Percentiles rank a stretch among this genome's conserved stretches.
These are phyloP conservation scores for Argyresthia albistria DNA, from an alignment of 2,888 invertebrate genomes.

Conservation along the genomic window DNA sequence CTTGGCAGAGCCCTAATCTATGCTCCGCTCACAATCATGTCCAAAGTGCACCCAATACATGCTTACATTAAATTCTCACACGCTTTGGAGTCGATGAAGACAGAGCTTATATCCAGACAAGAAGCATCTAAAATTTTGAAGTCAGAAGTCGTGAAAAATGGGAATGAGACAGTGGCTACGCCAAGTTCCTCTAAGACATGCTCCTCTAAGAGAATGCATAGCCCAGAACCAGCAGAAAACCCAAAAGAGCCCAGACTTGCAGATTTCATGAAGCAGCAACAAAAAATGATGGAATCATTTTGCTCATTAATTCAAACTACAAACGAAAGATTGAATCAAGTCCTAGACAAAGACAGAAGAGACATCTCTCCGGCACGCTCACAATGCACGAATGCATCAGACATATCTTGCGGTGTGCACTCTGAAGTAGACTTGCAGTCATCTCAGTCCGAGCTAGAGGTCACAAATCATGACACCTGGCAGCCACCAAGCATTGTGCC, in stretches of 20 bases:
- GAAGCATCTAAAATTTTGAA: background rate
- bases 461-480: background rate
- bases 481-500: background rate
- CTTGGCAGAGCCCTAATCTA: conserved; percentile 11
- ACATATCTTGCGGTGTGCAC: background rate
- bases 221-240: background rate
- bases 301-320: background rate
- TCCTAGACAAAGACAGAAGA: background rate
- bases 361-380: background rate
- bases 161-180: background rate
- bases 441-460: background rate
- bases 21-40: conserved; percentile 10
- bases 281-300: background rate
- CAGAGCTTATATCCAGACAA: background rate
- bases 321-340: background rate
- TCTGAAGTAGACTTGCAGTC: background rate
- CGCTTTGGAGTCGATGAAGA: conserved; percentile 5
- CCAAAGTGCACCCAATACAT: conserved; percentile 9
- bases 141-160: background rate
- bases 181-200: background rate
- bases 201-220: background rate
- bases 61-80: conserved; percentile 5
- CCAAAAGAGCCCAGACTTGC: background rate
- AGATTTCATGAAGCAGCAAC: background rate
- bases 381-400: background rate